phyloP scores from a whole-genome alignment of 2,797 vertebrate genomes.

The Staurois parvus region DNA sequence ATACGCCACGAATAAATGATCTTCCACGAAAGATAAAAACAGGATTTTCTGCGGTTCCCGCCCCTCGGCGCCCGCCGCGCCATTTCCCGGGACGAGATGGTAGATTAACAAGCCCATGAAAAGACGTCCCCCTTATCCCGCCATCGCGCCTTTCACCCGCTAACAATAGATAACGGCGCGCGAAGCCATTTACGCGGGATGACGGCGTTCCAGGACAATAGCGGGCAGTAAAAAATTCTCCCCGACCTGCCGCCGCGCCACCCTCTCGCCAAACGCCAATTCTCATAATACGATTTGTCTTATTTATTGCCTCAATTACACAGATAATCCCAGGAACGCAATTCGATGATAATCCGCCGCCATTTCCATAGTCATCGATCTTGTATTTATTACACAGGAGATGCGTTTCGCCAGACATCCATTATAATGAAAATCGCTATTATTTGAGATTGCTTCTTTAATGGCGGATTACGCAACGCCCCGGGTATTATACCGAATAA shows the following conservation, averaged over 20 bases:
- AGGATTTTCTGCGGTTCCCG: too few species aligned
- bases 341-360: constrained; percentile 27
- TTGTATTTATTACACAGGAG: constrained; percentile 44
- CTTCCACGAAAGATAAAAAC: too few species aligned
- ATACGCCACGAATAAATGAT: too few species aligned
- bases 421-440: constrained; percentile 43
- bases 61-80: too few species aligned
- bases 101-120: too few species aligned
- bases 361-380: constrained; percentile 50
- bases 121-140: too few species aligned
- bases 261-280: constrained; percentile 14
- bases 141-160: background rate
- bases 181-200: background rate
- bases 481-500: constrained; percentile 33
- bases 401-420: constrained; percentile 23
- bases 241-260: background rate
- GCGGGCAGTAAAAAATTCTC: background rate
- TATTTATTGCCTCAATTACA: constrained; percentile 59
- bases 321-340: constrained; percentile 51
- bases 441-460: constrained; percentile 52
- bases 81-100: too few species aligned
- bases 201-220: background rate
- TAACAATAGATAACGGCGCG: background rate
- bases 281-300: constrained; percentile 38
- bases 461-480: constrained; percentile 45